Conservation (phyloP, 1,140 invertebrate genomes). For the Parasteatoda tepidariorum region DNA sequence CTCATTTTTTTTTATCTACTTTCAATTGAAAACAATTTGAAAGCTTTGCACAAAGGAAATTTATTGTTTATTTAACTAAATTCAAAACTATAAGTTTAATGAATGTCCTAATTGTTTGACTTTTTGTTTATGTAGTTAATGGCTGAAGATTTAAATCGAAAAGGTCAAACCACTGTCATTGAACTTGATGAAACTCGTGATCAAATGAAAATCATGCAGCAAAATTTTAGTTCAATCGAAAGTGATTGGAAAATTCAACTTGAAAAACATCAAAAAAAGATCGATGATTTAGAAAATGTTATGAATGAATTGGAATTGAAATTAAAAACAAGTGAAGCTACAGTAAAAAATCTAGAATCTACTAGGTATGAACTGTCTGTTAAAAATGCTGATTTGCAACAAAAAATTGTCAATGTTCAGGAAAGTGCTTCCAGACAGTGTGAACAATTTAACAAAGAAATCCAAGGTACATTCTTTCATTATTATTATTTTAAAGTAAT, state of each 20-base stretch:
- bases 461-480: too few species aligned
- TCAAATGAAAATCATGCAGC: slow-evolving; percentile 83
- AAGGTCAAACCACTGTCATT: slow-evolving; percentile 76
- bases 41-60: too few species aligned
- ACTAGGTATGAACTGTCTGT: slow-evolving; percentile 73
- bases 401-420: slow-evolving; percentile 70
- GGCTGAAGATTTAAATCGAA: slow-evolving; percentile 79
- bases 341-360: slow-evolving; percentile 64
- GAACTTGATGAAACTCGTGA: slow-evolving; percentile 82
- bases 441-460: slow-evolving; percentile 4
- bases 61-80: too few species aligned
- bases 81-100: too few species aligned
- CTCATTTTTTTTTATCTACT: too few species aligned
- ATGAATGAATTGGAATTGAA: slow-evolving; percentile 71
- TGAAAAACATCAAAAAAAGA: slow-evolving; percentile 67
- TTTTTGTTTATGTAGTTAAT: too few species aligned
- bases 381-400: slow-evolving; percentile 72
- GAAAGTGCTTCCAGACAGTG: slow-evolving; percentile 51
- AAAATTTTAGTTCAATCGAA: slow-evolving; percentile 80
- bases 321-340: slow-evolving; percentile 64
- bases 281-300: slow-evolving; percentile 68
- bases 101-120: too few species aligned
- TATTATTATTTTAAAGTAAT: too few species aligned
- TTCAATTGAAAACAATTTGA: too few species aligned
- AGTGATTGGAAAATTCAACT: slow-evolving; percentile 78